phyloP scores from a whole-genome alignment of 2,888 invertebrate genomes.

The Timema cristinae region DNA sequence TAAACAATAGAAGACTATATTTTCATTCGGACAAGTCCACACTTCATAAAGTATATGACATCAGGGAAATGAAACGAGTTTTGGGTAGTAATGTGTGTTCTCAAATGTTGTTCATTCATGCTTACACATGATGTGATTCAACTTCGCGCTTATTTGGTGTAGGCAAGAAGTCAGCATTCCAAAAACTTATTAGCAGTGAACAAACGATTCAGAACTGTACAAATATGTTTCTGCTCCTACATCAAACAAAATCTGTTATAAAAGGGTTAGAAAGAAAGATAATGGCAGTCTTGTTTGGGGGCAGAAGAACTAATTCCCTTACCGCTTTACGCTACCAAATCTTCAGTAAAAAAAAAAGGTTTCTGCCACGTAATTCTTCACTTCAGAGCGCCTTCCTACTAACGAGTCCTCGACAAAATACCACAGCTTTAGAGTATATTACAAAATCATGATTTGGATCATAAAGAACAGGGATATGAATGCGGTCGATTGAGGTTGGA shows the following conservation, averaged over 20 bases:
- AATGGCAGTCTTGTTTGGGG: neutral
- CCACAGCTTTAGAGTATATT: conserved; percentile 4
- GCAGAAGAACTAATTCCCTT: neutral
- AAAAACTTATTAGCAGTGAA: neutral
- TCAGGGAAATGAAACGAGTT: neutral
- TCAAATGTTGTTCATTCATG: neutral
- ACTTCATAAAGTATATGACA: neutral
- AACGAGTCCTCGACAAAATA: neutral
- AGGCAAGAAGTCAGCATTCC: neutral
- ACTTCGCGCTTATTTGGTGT: neutral
- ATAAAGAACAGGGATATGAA: neutral
- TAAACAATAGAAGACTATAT: neutral
- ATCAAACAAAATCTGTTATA: neutral
- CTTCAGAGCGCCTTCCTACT: neutral
- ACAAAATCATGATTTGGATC: neutral
- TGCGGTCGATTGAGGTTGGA: neutral
- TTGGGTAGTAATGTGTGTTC: neutral
- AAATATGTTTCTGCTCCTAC: neutral
- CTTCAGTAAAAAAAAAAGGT: neutral
- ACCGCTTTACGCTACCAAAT: neutral
- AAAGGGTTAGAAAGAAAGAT: neutral
- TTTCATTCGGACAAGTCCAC: neutral
- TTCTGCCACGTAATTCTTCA: neutral
- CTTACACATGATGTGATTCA: neutral
- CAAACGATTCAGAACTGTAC: neutral